Evolutionary conservation across 2,888 invertebrate species (phyloP).

Genomic region (Salticus scenicus): DNA sequence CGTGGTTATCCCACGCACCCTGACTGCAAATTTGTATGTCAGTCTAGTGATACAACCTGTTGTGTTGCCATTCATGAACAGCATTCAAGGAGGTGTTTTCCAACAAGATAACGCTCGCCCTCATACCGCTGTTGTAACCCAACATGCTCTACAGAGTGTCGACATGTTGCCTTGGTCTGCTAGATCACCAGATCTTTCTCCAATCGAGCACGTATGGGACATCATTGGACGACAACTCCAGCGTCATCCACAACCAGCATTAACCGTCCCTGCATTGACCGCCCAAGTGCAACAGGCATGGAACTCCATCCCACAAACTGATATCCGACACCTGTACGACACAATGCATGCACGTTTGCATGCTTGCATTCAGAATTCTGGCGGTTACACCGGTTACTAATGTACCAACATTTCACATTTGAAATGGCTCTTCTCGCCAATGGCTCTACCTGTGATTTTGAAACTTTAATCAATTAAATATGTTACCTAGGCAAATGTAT

Average conservation of each 20-base stretch:
- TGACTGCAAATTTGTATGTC: conserved; percentile 19
- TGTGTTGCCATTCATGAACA: conserved; percentile 19
- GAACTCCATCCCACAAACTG: conserved; percentile 24
- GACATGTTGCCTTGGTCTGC: conserved; percentile 19
- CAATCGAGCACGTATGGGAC: conserved; percentile 7
- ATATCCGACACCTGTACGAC: not conserved
- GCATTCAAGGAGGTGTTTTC: not conserved
- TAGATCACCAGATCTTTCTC: conserved; percentile 8
- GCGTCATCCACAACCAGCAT: not conserved
- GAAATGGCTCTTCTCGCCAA: too few species aligned
- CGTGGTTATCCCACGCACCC: conserved; percentile 22
- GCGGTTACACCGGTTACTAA: not conserved
- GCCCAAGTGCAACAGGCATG: conserved; percentile 20
- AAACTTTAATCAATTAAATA: conserved; percentile 11
- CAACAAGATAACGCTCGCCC: conserved; percentile 14
- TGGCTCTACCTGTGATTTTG: not conserved
- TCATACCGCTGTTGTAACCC: not conserved
- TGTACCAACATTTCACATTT: not conserved
- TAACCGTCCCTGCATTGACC: not conserved
- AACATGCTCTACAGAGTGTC: conserved; percentile 29
- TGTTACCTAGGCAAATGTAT: conserved; percentile 19
- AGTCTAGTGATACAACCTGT: conserved; percentile 18
- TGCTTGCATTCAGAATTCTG: not conserved
- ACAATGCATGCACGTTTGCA: conserved; percentile 4
- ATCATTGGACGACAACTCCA: conserved; percentile 22